phyloP scores from a whole-genome alignment of 2,113 vertebrate genomes.

The Muntiacus reevesi region DNA sequence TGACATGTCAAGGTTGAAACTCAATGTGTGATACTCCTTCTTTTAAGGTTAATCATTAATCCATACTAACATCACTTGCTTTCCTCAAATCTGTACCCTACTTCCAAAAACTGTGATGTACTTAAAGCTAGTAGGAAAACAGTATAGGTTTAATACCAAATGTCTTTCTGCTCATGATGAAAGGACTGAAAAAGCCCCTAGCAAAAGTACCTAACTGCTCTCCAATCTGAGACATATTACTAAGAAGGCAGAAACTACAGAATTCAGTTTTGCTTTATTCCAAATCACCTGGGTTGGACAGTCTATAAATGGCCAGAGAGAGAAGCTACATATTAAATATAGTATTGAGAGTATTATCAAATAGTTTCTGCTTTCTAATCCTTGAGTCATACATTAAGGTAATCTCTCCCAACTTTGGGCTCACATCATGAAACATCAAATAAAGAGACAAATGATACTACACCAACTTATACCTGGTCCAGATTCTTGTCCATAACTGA shows the following conservation, averaged over 20 bases:
- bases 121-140: background rate
- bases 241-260: slow-evolving; percentile 16
- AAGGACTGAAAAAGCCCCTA: slow-evolving; percentile 11
- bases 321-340: background rate
- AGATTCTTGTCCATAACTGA: slow-evolving; percentile 94
- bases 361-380: background rate
- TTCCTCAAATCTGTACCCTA: slow-evolving; percentile 37
- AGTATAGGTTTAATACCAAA: slow-evolving; percentile 14
- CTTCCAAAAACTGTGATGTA: slow-evolving; percentile 32
- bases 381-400: background rate
- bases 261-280: slow-evolving; percentile 21
- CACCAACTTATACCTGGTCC: slow-evolving; percentile 85
- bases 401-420: background rate
- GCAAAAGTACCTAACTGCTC: background rate
- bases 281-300: background rate
- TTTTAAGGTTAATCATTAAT: slow-evolving; percentile 57
- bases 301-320: background rate
- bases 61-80: slow-evolving; percentile 21
- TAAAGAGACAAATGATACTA: slow-evolving; percentile 28
- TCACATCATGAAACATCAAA: background rate
- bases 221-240: slow-evolving; percentile 14
- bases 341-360: background rate
- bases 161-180: slow-evolving; percentile 24
- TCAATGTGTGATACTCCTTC: background rate
- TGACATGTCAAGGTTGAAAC: slow-evolving; percentile 31